Percentiles rank a stretch among this genome's conserved stretches.
Evolutionary conservation across 2,797 vertebrate species (phyloP).

Genomic region (Malacoraja senta): DNA sequence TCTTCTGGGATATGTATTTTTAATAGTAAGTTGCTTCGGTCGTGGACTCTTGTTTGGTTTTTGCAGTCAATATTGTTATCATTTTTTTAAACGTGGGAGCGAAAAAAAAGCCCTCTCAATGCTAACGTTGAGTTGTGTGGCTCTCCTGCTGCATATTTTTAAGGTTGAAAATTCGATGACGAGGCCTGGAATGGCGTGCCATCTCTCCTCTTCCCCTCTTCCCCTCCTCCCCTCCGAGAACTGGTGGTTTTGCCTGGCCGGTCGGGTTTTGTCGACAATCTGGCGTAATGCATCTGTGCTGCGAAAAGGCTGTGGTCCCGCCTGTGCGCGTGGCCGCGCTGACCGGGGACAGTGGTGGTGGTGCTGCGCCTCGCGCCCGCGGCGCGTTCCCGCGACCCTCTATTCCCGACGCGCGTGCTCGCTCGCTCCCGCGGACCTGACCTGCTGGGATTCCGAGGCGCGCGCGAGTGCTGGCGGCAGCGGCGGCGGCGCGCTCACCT

Average conservation of each 20-base stretch:
- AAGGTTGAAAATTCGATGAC: constrained; percentile 27
- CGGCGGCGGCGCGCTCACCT: background rate
- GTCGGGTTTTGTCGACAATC: constrained; percentile 24
- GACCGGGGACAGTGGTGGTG: too few relatives aligned
- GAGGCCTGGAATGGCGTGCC: constrained; percentile 24
- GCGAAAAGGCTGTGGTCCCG: constrained; percentile 29
- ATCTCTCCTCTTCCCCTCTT: background rate
- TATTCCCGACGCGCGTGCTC: background rate
- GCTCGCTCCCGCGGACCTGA: background rate
- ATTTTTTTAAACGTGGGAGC: background rate
- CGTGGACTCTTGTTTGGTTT: background rate
- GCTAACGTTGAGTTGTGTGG: background rate
- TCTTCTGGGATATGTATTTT: constrained; percentile 4
- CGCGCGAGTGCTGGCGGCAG: background rate
- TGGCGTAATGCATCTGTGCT: constrained; percentile 23
- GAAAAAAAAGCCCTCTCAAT: background rate
- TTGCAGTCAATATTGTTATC: background rate
- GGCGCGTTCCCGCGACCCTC: background rate
- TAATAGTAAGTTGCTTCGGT: background rate
- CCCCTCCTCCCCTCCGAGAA: background rate
- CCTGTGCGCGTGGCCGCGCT: constrained; percentile 15
- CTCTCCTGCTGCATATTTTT: background rate
- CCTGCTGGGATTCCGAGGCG: background rate
- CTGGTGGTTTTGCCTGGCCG: constrained; percentile 25
- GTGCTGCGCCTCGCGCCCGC: background rate